Conservation (phyloP, 2,888 invertebrate species). For the Epistrophe eligans region DNA sequence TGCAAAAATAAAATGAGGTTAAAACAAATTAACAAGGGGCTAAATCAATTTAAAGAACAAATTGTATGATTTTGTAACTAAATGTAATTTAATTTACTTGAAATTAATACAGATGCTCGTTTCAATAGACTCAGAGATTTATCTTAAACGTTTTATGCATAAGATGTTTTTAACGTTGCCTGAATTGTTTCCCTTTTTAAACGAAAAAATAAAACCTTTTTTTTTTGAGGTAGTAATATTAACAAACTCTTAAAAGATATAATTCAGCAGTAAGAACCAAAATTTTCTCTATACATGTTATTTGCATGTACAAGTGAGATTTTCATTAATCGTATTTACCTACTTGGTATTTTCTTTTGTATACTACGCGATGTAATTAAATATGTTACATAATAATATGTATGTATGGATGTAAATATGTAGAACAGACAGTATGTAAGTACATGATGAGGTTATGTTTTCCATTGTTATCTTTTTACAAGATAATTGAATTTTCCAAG, state of each 20-base stretch:
- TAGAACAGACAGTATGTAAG: background rate
- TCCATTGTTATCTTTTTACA: constrained; percentile 52
- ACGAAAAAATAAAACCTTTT: too few species aligned
- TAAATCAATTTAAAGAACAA: too few species aligned
- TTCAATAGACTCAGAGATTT: too few species aligned
- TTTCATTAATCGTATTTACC: constrained; percentile 40
- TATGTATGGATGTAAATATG: background rate
- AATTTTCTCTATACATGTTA: background rate
- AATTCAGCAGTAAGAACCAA: background rate
- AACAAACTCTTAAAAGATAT: background rate
- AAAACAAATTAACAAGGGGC: too few species aligned
- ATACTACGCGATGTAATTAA: constrained; percentile 39
- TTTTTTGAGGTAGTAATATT: background rate
- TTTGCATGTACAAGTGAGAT: constrained; percentile 29
- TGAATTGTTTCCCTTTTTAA: too few species aligned
- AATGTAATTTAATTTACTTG: too few species aligned
- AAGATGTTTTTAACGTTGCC: too few species aligned
- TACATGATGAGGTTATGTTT: constrained; percentile 23
- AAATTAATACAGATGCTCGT: too few species aligned
- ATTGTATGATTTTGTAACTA: too few species aligned
- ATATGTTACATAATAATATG: constrained; percentile 32
- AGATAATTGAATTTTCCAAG: constrained; percentile 70
- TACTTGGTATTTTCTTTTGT: background rate
- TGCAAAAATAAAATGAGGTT: too few species aligned
- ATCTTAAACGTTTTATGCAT: too few species aligned